phyloP scores from a whole-genome alignment of 2,113 vertebrate genomes.

The Erpornis zantholeuca region DNA sequence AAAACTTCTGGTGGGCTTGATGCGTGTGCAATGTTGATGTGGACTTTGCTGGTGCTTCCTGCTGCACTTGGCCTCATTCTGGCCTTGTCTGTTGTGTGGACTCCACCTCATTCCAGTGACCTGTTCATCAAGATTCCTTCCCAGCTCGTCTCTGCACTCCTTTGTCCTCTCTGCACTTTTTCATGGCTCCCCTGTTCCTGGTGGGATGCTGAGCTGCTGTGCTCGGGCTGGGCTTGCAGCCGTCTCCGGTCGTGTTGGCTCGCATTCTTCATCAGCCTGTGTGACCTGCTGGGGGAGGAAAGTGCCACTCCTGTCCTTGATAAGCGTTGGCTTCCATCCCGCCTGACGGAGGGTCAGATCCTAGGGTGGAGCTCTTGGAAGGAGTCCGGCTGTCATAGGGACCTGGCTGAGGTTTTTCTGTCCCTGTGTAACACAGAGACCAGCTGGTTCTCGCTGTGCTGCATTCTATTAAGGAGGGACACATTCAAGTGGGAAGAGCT shows the following conservation, averaged over 20 bases:
- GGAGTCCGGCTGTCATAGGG: accelerated
- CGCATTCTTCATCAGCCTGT: background rate
- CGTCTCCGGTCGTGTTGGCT: accelerated
- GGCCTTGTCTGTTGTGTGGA: background rate
- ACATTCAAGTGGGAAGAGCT: too few relatives aligned
- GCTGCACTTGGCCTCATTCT: background rate
- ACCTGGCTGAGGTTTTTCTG: background rate
- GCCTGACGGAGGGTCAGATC: accelerated
- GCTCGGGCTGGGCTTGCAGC: accelerated
- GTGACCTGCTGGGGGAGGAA: accelerated
- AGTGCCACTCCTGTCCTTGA: accelerated
- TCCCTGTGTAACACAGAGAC: background rate
- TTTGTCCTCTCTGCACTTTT: background rate
- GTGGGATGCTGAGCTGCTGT: background rate
- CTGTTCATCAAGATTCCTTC: background rate
- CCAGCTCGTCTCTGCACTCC: background rate
- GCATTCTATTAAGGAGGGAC: background rate
- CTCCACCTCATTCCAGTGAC: background rate
- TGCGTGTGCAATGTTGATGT: background rate
- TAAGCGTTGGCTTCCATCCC: background rate
- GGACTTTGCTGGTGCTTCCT: background rate
- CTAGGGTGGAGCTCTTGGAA: background rate
- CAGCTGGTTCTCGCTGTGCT: accelerated
- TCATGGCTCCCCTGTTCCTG: background rate
- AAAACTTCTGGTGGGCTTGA: background rate